A percentile compares a stretch with the other conserved stretches of the same genome.
These are phyloP conservation scores for Drosophila austrosaltans DNA, from an alignment of 2,888 invertebrate species.

Conservation along the genomic window DNA sequence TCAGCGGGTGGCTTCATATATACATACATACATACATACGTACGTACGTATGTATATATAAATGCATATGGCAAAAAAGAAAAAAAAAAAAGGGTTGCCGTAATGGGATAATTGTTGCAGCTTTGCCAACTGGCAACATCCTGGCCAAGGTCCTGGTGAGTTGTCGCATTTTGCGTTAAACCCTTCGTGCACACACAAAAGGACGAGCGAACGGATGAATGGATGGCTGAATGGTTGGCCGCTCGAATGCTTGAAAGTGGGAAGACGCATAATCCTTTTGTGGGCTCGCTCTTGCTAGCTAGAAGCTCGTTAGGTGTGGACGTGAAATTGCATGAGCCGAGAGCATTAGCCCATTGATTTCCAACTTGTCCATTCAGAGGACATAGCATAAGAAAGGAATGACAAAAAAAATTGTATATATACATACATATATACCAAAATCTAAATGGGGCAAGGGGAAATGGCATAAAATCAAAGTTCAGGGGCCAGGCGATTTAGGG, in stretches of 20 bases:
- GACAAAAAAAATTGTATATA: constrained; percentile 8
- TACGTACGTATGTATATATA: not conserved
- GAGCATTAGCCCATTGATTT: constrained; percentile 79
- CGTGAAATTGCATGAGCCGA: constrained; percentile 74
- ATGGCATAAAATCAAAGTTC: not conserved
- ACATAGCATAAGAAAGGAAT: not conserved
- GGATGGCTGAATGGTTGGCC: constrained; percentile 7
- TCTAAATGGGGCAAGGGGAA: not conserved
- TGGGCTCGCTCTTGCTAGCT: constrained; percentile 19
- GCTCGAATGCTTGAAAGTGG: not conserved
- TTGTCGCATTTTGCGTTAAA: constrained; percentile 62
- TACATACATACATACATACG: not conserved
- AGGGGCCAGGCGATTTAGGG: constrained; percentile 17
- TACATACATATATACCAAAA: not conserved
- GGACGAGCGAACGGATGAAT: constrained; percentile 48
- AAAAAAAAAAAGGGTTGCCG: constrained; percentile 69
- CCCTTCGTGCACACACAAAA: constrained; percentile 36
- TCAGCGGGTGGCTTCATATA: constrained; percentile 58
- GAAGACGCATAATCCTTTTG: constrained; percentile 59
- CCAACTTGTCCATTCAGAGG: constrained; percentile 56
- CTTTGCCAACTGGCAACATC: constrained; percentile 62
- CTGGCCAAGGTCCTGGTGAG: constrained; percentile 35
- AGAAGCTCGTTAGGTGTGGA: constrained; percentile 36
- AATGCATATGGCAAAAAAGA: not conserved
- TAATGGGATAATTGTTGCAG: constrained; percentile 78